phyloP scores from a whole-genome alignment of 2,888 invertebrate species.

The Lomographa bimaculata region DNA sequence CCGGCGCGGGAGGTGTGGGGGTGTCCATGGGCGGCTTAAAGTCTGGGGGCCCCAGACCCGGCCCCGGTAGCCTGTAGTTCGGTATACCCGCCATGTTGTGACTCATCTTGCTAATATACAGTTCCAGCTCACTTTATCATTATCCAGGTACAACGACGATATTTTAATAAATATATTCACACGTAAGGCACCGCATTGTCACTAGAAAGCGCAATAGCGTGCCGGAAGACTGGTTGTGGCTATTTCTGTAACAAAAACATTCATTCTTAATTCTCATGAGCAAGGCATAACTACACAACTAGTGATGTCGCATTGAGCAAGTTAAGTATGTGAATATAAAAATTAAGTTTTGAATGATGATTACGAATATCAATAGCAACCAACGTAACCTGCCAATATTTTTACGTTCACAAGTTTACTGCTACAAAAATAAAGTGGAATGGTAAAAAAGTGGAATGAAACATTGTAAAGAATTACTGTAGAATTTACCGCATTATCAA shows the following conservation, averaged over 20 bases:
- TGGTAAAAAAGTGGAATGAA: slow-evolving; percentile 25
- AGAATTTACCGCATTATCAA: slow-evolving; percentile 79
- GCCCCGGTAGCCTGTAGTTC: slow-evolving; percentile 90
- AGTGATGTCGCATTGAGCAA: too few species aligned
- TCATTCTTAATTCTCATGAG: too few species aligned
- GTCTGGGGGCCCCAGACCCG: slow-evolving; percentile 87
- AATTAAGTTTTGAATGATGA: slow-evolving; percentile 5
- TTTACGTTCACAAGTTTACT: slow-evolving; percentile 1
- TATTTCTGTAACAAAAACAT: slow-evolving; percentile 78
- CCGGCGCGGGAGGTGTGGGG: slow-evolving; percentile 87
- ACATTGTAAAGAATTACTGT: slow-evolving; percentile 43
- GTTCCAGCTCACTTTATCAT: slow-evolving; percentile 67
- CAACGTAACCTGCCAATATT: slow-evolving; percentile 52
- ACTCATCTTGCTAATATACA: slow-evolving; percentile 85
- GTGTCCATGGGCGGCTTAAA: slow-evolving; percentile 89
- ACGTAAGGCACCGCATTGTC: slow-evolving; percentile 71
- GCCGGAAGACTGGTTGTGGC: slow-evolving; percentile 70
- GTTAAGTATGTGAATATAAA: slow-evolving; percentile 16
- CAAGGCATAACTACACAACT: too few species aligned
- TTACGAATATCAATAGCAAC: slow-evolving; percentile 17
- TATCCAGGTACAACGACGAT: slow-evolving; percentile 45
- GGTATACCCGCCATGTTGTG: slow-evolving; percentile 92
- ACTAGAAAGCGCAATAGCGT: slow-evolving; percentile 66
- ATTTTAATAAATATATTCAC: slow-evolving; percentile 56
- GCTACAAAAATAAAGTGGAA: slow-evolving; percentile 24